Evolutionary conservation across 2,888 invertebrate species (phyloP).

Genomic region (Lasioglossum lativentre): DNA sequence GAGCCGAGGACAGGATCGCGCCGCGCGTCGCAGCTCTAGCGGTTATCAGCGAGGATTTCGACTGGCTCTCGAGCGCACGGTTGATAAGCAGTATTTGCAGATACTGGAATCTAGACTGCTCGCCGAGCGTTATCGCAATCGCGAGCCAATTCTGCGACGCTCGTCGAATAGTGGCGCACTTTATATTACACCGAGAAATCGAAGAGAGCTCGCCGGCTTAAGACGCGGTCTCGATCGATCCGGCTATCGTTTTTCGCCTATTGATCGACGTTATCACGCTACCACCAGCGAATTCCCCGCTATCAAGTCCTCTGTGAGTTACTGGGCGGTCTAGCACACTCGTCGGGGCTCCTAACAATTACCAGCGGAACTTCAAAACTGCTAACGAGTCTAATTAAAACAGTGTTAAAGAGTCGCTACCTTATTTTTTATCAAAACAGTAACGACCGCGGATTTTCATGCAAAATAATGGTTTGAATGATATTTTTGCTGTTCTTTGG

Average conservation of each 20-base stretch:
- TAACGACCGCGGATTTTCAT: no score
- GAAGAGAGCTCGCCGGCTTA: background rate
- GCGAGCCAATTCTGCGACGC: background rate
- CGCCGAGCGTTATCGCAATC: background rate
- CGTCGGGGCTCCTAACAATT: background rate
- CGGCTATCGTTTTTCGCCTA: background rate
- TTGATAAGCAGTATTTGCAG: constrained; percentile 39
- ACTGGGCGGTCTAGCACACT: background rate
- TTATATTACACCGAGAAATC: constrained; percentile 9
- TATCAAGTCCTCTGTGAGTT: constrained; percentile 23
- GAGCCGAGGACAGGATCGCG: background rate
- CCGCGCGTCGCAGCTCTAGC: constrained; percentile 2
- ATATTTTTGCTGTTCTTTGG: no score
- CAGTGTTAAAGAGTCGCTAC: background rate
- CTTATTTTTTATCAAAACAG: background rate
- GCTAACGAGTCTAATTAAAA: background rate
- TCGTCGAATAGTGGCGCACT: background rate
- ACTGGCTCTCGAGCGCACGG: background rate
- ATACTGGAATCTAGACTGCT: constrained; percentile 10
- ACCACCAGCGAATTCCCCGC: constrained; percentile 9
- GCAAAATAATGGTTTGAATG: no score
- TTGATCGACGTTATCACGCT: constrained; percentile 1
- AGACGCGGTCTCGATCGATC: constrained; percentile 17
- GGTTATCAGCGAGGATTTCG: constrained; percentile 38
- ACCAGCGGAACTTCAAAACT: background rate